phyloP scores from a whole-genome alignment of 2,797 vertebrate species.

The Malurus splendens region DNA sequence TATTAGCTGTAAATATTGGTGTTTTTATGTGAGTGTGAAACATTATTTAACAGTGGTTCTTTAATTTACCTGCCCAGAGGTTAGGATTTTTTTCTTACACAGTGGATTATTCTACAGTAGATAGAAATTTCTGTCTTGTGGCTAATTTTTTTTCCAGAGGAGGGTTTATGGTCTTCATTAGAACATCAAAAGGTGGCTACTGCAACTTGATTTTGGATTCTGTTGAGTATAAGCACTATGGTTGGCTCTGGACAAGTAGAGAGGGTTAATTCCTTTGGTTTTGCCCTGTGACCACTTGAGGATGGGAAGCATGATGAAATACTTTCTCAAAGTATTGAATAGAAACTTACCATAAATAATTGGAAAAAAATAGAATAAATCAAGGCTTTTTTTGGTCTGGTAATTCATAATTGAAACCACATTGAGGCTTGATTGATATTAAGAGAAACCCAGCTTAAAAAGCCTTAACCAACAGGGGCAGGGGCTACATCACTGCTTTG shows the following conservation, averaged over 20 bases:
- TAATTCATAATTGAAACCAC: conserved; percentile 93
- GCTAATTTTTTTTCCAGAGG: not conserved
- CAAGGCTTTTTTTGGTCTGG: conserved; percentile 78
- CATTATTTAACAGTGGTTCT: not conserved
- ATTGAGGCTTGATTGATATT: conserved; percentile 75
- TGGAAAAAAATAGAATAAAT: conserved; percentile 89
- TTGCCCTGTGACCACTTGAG: conserved; percentile 79
- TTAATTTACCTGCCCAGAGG: not conserved
- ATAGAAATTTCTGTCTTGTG: not conserved
- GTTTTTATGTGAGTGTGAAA: not conserved
- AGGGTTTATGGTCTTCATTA: not conserved
- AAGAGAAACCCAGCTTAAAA: conserved; percentile 34
- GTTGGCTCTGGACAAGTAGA: not conserved
- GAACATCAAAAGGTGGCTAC: not conserved
- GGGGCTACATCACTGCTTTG: conserved; percentile 2
- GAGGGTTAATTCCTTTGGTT: conserved; percentile 72
- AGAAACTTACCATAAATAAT: conserved; percentile 85
- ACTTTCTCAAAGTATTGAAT: conserved; percentile 83
- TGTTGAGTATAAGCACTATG: not conserved
- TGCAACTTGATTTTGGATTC: not conserved
- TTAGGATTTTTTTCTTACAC: not conserved
- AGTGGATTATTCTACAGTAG: not conserved
- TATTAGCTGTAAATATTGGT: not conserved
- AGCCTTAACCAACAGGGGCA: conserved; percentile 24
- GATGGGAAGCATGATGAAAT: conserved; percentile 85